Conservation (phyloP, 2,797 vertebrate genomes). For the Allobates femoralis region DNA sequence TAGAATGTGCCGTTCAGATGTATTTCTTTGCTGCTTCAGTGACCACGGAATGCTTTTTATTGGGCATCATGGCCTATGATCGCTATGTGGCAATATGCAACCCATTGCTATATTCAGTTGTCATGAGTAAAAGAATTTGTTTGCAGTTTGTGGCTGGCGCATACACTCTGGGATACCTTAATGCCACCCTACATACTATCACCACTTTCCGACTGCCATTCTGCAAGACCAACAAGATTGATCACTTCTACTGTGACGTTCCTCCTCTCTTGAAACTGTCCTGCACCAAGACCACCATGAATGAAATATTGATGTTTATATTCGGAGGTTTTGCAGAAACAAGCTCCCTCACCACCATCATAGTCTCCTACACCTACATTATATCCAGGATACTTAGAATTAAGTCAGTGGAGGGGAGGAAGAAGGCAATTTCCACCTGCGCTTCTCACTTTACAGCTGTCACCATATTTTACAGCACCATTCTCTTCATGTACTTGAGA, state of each 20-base stretch:
- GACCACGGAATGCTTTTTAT: slow-evolving; percentile 56
- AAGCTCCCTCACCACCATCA: slow-evolving; percentile 53
- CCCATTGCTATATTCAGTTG: slow-evolving; percentile 39
- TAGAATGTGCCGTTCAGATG: slow-evolving; percentile 55
- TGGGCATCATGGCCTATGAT: slow-evolving; percentile 61
- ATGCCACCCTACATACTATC: slow-evolving; percentile 52
- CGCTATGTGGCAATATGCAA: slow-evolving; percentile 59
- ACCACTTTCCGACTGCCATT: slow-evolving; percentile 50
- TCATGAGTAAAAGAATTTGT: slow-evolving; percentile 49
- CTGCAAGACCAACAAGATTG: slow-evolving; percentile 57
- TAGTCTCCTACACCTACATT: slow-evolving; percentile 52
- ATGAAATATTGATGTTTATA: slow-evolving; percentile 57
- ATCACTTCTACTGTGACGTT: slow-evolving; percentile 59
- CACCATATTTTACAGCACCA: slow-evolving; percentile 56
- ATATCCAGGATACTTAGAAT: slow-evolving; percentile 48
- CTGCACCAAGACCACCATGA: slow-evolving; percentile 55
- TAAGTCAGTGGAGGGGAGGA: slow-evolving; percentile 37
- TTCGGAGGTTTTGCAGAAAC: slow-evolving; percentile 55
- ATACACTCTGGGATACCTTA: slow-evolving; percentile 50
- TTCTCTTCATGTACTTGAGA: slow-evolving; percentile 56
- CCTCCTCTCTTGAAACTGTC: slow-evolving; percentile 55
- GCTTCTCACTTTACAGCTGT: slow-evolving; percentile 51
- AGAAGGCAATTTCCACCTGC: slow-evolving; percentile 58
- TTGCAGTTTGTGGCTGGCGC: slow-evolving; percentile 36
- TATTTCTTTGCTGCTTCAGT: slow-evolving; percentile 57